Percentiles rank a stretch among this genome's conserved stretches.
These are phyloP conservation scores for Eupithecia subumbrata DNA, from an alignment of 2,888 invertebrate genomes.

Conservation along the genomic window DNA sequence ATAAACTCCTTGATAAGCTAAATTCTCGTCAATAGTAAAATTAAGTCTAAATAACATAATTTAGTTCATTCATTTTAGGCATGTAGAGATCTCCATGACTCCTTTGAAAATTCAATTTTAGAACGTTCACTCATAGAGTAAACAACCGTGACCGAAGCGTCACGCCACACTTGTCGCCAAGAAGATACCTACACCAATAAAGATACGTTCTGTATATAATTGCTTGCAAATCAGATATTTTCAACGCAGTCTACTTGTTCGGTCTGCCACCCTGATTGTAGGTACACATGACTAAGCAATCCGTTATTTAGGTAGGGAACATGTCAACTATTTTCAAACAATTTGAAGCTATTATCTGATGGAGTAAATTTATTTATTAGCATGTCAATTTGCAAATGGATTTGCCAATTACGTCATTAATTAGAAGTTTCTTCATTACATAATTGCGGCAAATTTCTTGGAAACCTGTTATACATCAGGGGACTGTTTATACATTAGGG, in stretches of 20 bases:
- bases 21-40: too few relatives aligned
- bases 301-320: not conserved
- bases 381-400: not conserved
- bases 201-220: constrained; percentile 37
- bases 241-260: constrained; percentile 16
- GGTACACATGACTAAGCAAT: constrained; percentile 20
- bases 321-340: not conserved
- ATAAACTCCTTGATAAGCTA: too few relatives aligned
- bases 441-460: not conserved
- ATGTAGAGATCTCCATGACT: not conserved
- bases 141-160: constrained; percentile 41
- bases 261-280: constrained; percentile 16
- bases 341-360: not conserved
- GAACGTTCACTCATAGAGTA: constrained; percentile 26
- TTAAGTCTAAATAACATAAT: too few relatives aligned
- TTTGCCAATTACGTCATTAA: not conserved
- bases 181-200: constrained; percentile 24
- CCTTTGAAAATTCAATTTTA: constrained; percentile 14
- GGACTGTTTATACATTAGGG: constrained; percentile 4
- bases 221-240: constrained; percentile 32
- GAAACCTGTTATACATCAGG: not conserved
- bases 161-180: constrained; percentile 39
- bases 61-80: too few relatives aligned
- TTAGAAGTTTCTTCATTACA: not conserved
- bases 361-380: not conserved